Evolutionary conservation across 2,797 vertebrate species (phyloP), one percentile per base, ranked within the genome.

Genomic region (Sciaenops ocellatus): DNA sequence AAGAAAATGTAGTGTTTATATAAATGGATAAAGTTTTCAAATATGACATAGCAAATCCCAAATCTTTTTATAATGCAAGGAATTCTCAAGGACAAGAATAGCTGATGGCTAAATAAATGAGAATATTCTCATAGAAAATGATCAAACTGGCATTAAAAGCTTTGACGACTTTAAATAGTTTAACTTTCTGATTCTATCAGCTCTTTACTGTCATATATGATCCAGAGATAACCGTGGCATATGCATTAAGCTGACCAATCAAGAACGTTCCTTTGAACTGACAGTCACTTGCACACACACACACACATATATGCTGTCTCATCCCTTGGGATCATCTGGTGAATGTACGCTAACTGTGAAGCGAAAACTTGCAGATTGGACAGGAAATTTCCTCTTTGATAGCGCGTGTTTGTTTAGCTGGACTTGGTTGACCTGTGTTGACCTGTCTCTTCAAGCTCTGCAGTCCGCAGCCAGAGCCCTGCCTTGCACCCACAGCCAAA

Each of bases 341-440:
- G 55, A 91, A 89, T 78, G 88, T 87, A 89, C 78, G 52, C 87
- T 81, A 87, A 80, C 88, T 89, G 92, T 81, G 88, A 90, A 86
- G 87, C 82, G 78, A 92, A 91, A 93, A 89, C 87, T 83, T 76
- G 75, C 79, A 83, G 87, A 91, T 92, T 85, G 90, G 78, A 93
- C 89, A 90, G 93, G 92, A 93, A 91, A 94, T 93, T 90, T 95
- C 86, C 85, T 93, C 93, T 95, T 93, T 94, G 94, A 95, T 93
- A 93, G 88, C 65, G 65, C 5, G 0, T 94, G 93, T 95, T 95
- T 94, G 91, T 93, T 90, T 94, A 94, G 94, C 92, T 93, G 93
- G 89, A 91, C 89, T 92, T 24, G 60, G 82, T 91, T 93, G 94
- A 94, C 93, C 93, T 87, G 66, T 61, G 80, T 69, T 89, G 90